Evolutionary conservation across 1,140 invertebrate genomes (phyloP), one percentile per base, ranked within the genome.

Genomic region (Rhagoletis pomonella): DNA sequence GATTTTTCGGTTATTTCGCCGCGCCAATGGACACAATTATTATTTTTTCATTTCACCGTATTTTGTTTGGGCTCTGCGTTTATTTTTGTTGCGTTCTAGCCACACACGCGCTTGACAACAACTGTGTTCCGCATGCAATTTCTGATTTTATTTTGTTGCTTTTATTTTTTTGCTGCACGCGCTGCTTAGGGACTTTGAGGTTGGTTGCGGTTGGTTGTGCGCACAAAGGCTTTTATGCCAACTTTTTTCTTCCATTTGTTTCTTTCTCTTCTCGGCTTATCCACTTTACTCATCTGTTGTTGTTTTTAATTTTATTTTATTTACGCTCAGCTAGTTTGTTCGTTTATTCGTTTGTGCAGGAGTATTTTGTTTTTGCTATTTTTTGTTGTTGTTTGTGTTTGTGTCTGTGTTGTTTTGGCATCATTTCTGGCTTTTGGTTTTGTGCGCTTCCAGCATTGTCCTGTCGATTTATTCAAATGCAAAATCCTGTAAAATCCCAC

Each of bases 381-480:
- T 29, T n/a, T 29, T 44, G 44, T 77, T 62, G 84, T 73, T 86
- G 65, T 59, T 29, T 29, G 29, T 29, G 29, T 29, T 29, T 29
- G 29, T 29, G 1, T 29, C 14, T 6, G n/a, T 69, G 85, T 58
- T 58, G 39, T 19, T 85, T 55, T 55, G n/a, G 44, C 47, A 81
- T 58, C 73, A 81, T 50, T 81, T 81, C 47, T 81, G 73, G 39
- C 44, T 29, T 81, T 55, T 81, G 44, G n/a, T 81, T 81, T 58
- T 81, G 67, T 73, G 67, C 6, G 39, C 42, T 17, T 42, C 39
- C 39, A 67, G 67, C 39, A 85, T 81, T 87, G 84, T 85, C 87
- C 86, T 87, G 87, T 87, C 87, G 87, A 87, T 88, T 88, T 88
- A 87, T 88, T 86, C 85, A 88, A 88, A 88, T 88, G 87, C 87